Percentiles rank a stretch among this genome's conserved stretches.
Evolutionary conservation across 2,113 vertebrate species (phyloP).

Genomic region (Elephas maximus): DNA sequence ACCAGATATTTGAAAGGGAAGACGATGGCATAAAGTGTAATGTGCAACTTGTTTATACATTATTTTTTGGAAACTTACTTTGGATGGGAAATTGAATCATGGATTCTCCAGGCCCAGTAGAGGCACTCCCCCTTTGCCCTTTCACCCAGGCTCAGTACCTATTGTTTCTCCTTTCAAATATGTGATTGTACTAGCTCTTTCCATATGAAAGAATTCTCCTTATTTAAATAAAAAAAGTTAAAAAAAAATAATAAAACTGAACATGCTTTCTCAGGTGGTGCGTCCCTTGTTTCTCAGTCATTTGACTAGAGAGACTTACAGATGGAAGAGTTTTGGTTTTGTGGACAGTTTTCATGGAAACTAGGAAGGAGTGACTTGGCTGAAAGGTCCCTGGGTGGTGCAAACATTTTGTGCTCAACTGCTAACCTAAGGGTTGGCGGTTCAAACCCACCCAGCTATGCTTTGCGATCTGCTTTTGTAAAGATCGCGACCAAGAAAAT

Average conservation of each 20-base stretch:
- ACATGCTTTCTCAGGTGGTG: constrained; percentile 91
- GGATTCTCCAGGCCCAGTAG: constrained; percentile 87
- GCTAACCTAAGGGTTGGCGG: not conserved
- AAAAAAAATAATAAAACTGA: constrained; percentile 91
- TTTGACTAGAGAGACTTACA: not conserved
- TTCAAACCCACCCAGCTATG: not conserved
- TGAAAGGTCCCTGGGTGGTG: too few relatives aligned
- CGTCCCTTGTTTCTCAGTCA: not conserved
- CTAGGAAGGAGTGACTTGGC: not conserved
- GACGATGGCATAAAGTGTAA: constrained; percentile 90
- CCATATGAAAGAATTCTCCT: constrained; percentile 96
- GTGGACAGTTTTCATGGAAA: accelerated
- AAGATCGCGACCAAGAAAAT: not conserved
- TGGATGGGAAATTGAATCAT: constrained; percentile 82
- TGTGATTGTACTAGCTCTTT: constrained; percentile 97
- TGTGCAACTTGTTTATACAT: constrained; percentile 86
- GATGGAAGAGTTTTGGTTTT: not conserved
- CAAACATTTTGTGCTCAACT: too few relatives aligned
- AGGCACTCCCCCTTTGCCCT: constrained; percentile 87
- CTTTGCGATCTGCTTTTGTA: not conserved
- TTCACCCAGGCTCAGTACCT: constrained; percentile 90
- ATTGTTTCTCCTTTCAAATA: constrained; percentile 97
- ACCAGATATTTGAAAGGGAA: constrained; percentile 92
- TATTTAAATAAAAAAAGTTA: constrained; percentile 93
- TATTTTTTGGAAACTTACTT: constrained; percentile 84